These are phyloP conservation scores for Pseudomyrmex pallidus DNA, from an alignment of 1,140 invertebrate genomes.

Conservation along the genomic window DNA sequence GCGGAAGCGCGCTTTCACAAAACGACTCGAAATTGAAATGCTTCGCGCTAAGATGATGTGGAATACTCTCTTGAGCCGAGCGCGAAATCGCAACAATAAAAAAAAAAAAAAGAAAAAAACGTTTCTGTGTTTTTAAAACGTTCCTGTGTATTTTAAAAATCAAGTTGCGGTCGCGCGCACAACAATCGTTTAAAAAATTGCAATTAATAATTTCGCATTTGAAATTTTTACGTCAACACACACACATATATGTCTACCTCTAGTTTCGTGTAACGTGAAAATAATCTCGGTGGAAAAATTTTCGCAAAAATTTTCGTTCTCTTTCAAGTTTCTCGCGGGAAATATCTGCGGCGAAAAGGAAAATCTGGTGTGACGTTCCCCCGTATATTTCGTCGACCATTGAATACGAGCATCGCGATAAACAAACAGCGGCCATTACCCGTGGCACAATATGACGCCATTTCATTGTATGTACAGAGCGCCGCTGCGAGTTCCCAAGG, in stretches of 20 bases:
- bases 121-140: not conserved
- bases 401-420: conserved; percentile 58
- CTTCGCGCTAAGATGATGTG: conserved; percentile 42
- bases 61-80: not conserved
- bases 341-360: not conserved
- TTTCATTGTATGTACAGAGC: conserved; percentile 49
- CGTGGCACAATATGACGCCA: conserved; percentile 51
- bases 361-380: conserved; percentile 17
- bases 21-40: conserved; percentile 55
- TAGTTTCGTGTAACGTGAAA: not conserved
- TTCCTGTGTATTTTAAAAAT: not conserved
- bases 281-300: not conserved
- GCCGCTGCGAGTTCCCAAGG: not conserved
- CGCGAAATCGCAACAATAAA: conserved; percentile 24
- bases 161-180: not conserved
- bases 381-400: conserved; percentile 41
- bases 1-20: conserved; percentile 25
- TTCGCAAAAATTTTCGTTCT: not conserved
- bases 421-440: conserved; percentile 51
- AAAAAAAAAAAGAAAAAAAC: conserved; percentile 31
- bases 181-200: not conserved
- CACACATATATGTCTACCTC: not conserved
- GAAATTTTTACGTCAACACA: not conserved
- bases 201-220: not conserved
- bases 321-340: not conserved